Conservation (phyloP, 2,113 vertebrate species). For the Cepphus grylle region DNA sequence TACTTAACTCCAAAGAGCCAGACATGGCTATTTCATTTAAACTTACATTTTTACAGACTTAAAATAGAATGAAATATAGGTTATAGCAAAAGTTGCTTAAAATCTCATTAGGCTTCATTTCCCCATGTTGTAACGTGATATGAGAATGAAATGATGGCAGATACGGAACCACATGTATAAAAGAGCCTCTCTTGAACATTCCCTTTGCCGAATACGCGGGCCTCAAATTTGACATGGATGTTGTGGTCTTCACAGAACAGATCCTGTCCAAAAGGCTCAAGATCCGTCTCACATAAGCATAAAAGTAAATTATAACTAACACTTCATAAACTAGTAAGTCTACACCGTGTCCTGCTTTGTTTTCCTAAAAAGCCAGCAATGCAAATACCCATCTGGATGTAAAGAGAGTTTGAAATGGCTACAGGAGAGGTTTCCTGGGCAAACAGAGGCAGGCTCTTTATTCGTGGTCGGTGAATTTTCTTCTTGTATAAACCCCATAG, state of each 20-base stretch:
- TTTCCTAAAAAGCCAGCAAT: not conserved
- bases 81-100: constrained; percentile 5
- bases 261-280: not conserved
- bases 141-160: not conserved
- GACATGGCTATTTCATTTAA: not conserved
- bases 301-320: not conserved
- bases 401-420: not conserved
- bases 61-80: constrained; percentile 45
- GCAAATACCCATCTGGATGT: not conserved
- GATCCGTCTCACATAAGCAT: not conserved
- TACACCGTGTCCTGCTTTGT: not conserved
- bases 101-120: not conserved
- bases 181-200: not conserved
- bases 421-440: not conserved
- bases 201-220: not conserved
- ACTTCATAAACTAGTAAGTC: not conserved
- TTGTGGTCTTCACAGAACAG: not conserved
- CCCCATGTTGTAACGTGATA: not conserved
- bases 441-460: not conserved
- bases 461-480: not conserved
- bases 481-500: not conserved
- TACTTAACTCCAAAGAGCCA: constrained; percentile 43
- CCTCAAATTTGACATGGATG: not conserved
- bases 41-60: not conserved
- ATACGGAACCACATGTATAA: not conserved